Percentiles rank a stretch among this genome's conserved stretches.
Conservation (phyloP, 2,113 vertebrate genomes). For the Channa maculata region DNA sequence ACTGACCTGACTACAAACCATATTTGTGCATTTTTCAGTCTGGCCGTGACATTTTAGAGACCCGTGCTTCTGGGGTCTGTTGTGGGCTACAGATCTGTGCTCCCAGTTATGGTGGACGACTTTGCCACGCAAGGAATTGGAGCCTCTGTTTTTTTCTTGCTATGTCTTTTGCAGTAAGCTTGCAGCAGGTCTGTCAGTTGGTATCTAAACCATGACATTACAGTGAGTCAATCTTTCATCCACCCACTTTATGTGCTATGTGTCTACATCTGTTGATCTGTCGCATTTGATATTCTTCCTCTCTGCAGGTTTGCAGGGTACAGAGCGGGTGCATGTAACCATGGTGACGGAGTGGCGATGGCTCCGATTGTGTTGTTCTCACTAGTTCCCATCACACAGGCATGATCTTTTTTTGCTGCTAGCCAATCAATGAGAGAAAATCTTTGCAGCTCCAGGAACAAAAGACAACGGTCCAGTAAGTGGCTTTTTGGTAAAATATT, state of each 20-base stretch:
- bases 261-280: not conserved
- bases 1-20: no score
- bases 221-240: conserved; percentile 77
- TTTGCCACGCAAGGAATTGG: conserved; percentile 79
- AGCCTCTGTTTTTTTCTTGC: conserved; percentile 85
- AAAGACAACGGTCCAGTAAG: conserved; percentile 62
- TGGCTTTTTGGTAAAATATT: not conserved
- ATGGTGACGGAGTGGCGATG: conserved; percentile 67
- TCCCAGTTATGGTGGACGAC: conserved; percentile 84
- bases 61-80: no score
- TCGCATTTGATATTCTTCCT: conserved; percentile 14
- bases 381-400: conserved; percentile 74
- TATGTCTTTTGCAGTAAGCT: conserved; percentile 87
- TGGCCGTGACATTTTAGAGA: not conserved
- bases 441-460: conserved; percentile 54
- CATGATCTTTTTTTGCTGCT: conserved; percentile 77
- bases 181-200: conserved; percentile 81
- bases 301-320: conserved; percentile 83
- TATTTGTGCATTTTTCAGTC: not conserved
- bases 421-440: conserved; percentile 79
- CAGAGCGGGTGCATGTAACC: conserved; percentile 71
- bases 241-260: not conserved
- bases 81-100: conserved; percentile 80
- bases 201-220: conserved; percentile 83
- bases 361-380: conserved; percentile 81